These are phyloP conservation scores for Atopsyche davidsoni DNA, from an alignment of 1,140 invertebrate genomes.

Conservation along the genomic window DNA sequence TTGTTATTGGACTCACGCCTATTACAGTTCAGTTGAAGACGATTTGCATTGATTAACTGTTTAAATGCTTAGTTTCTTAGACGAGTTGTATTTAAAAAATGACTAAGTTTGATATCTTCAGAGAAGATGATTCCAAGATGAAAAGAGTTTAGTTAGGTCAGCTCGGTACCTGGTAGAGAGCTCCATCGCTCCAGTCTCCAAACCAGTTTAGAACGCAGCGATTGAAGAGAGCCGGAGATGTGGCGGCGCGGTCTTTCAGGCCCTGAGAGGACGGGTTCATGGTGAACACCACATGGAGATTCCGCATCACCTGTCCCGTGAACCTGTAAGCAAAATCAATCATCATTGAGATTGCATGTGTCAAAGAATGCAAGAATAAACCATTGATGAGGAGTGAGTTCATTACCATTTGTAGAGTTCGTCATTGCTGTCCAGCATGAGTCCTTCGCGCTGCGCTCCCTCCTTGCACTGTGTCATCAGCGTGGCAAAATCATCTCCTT, in stretches of 20 bases:
- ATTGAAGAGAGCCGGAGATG: slow-evolving; percentile 98
- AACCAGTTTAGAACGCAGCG: slow-evolving; percentile 99
- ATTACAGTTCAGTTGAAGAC: slow-evolving; percentile 8
- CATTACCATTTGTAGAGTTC: slow-evolving; percentile 89
- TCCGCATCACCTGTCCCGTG: slow-evolving; percentile 97
- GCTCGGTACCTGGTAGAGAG: slow-evolving; percentile 95
- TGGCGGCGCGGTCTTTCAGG: slow-evolving; percentile 95
- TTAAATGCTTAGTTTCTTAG: background rate
- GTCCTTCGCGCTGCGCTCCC: slow-evolving; percentile 92
- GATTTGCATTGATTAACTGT: background rate
- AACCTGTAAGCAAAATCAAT: slow-evolving; percentile 59
- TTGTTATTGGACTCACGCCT: no score
- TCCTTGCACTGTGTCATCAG: slow-evolving; percentile 99
- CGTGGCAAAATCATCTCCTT: slow-evolving; percentile 96
- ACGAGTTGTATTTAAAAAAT: background rate
- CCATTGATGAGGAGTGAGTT: background rate
- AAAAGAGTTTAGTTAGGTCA: slow-evolving; percentile 23
- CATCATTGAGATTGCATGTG: background rate
- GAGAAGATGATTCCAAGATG: slow-evolving; percentile 1
- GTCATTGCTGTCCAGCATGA: slow-evolving; percentile 98
- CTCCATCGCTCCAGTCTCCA: slow-evolving; percentile 98
- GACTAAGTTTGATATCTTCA: background rate
- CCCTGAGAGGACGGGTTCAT: slow-evolving; percentile 99
- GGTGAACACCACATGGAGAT: slow-evolving; percentile 98
- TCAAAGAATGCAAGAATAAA: background rate